A percentile compares a stretch with the other conserved stretches of the same genome.
Evolutionary conservation across 2,888 invertebrate species (phyloP).

Genomic region (Heliconius cydno): DNA sequence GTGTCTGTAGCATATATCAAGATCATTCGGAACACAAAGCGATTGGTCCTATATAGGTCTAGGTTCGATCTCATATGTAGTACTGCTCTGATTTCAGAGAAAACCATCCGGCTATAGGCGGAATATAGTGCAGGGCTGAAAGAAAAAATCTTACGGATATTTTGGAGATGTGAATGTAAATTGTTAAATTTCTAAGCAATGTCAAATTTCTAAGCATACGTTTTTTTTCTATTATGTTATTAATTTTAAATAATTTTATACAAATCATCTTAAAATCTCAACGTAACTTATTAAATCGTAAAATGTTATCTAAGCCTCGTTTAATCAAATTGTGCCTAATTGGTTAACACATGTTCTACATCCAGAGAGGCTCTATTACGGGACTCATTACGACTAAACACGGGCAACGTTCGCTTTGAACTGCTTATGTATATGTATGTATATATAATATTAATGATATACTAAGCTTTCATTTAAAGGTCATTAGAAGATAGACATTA

Average conservation of each 20-base stretch:
- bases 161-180: neutral
- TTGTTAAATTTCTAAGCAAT: neutral
- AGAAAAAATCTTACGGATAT: no score
- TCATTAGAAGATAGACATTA: neutral
- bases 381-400: constrained; percentile 15
- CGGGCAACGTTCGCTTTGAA: constrained; percentile 1
- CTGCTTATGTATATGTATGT: neutral
- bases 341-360: constrained; percentile 11
- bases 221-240: no score
- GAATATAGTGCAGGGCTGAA: no score
- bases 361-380: constrained; percentile 16
- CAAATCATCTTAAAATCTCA: neutral
- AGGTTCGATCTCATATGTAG: no score
- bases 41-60: no score
- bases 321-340: constrained; percentile 18
- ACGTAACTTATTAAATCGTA: neutral
- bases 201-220: neutral
- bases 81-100: no score
- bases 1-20: no score
- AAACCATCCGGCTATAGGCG: no score
- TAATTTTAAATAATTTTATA: no score
- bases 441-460: constrained; percentile 7
- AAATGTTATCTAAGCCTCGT: constrained; percentile 3
- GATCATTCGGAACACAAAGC: no score
- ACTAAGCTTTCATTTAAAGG: neutral